Conservation (phyloP, 2,113 vertebrate species). For the Panthera uncia region DNA sequence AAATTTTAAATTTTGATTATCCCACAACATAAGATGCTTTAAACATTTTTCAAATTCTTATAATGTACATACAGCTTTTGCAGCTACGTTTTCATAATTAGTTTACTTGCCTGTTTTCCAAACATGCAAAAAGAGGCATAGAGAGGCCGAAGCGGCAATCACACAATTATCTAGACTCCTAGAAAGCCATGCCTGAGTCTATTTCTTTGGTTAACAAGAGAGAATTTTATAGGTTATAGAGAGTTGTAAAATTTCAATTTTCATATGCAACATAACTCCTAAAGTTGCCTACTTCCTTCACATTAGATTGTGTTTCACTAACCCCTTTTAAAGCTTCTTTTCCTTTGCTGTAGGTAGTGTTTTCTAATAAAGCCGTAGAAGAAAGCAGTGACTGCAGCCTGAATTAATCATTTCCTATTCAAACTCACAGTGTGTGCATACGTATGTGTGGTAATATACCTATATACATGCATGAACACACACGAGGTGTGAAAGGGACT, state of each 20-base stretch:
- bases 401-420: background rate
- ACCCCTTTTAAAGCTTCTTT: background rate
- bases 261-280: background rate
- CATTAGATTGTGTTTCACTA: background rate
- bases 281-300: background rate
- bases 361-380: background rate
- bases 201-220: background rate
- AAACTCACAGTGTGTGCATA: background rate
- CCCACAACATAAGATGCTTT: background rate
- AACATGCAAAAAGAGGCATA: background rate
- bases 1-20: background rate
- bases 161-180: background rate
- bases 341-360: background rate
- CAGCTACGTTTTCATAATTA: background rate
- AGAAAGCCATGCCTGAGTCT: background rate
- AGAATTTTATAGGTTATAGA: background rate
- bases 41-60: background rate
- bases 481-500: background rate
- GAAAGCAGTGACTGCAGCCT: background rate
- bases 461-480: background rate
- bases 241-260: background rate
- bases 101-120: background rate
- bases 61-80: background rate
- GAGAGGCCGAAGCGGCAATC: background rate
- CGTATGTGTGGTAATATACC: background rate